Evolutionary conservation across 1,140 invertebrate genomes (phyloP), one percentile per base, ranked within the genome.

Genomic region (Dufourea novaeangliae): DNA sequence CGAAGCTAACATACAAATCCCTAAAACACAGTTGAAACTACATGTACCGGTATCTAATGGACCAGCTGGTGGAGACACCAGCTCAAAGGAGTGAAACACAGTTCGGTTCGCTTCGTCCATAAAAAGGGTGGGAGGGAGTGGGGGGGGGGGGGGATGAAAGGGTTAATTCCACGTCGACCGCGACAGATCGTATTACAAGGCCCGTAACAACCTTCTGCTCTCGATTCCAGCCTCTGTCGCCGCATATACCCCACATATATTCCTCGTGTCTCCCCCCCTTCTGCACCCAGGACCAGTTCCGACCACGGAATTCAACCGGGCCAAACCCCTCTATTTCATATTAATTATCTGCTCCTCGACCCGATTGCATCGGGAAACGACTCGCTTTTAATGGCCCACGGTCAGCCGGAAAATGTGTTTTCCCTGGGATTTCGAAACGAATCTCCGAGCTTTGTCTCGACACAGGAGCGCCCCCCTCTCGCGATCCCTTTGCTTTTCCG

Each of bases 161-260:
- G n/a, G 70, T 72, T 72, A 62, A 63, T 72, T 72, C 63, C 69
- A 25, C 34, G 34, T 70, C 54, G 39, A 29, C 22, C 11, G 17
- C 46, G 27, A n/a, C 20, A 12, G 69, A 62, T 72, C 39, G 54
- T 61, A 44, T 71, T 71, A 59, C 68, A 27, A 17, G 29, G 8
- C n/a, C 56, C 34, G 59, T 46, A 63, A 72, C 70, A 72, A 41
- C 57, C 12, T 61, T 52, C 22, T 25, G 34, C 29, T 10, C 37
- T 17, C n/a, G n/a, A n/a, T n/a, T n/a, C n/a, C n/a, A n/a, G n/a
- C n/a, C n/a, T n/a, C n/a, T n/a, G n/a, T n/a, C n/a, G n/a, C n/a
- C n/a, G n/a, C n/a, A n/a, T n/a, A n/a, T n/a, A n/a, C n/a, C n/a
- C n/a, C n/a, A n/a, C n/a, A n/a, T n/a, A n/a, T n/a, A n/a, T n/a